phyloP scores from a whole-genome alignment of 2,113 vertebrate genomes.

The Alligator mississippiensis region DNA sequence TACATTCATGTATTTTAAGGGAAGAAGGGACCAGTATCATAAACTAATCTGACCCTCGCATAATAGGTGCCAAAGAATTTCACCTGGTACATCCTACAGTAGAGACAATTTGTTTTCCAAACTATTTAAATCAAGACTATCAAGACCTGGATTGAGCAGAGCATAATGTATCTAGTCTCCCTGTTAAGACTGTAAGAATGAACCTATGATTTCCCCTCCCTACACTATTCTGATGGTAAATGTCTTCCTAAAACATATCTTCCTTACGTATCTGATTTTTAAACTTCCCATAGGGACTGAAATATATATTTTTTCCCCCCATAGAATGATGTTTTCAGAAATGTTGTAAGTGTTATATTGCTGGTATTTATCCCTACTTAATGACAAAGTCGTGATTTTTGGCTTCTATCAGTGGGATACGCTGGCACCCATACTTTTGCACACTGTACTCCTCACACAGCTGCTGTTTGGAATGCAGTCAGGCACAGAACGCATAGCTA shows the following conservation, averaged over 20 bases:
- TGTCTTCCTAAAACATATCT: neutral
- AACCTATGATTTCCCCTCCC: neutral
- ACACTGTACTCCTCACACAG: neutral
- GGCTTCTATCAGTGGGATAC: neutral
- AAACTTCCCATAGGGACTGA: neutral
- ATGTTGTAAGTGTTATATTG: neutral
- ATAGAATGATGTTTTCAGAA: neutral
- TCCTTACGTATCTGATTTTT: neutral
- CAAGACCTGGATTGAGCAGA: neutral
- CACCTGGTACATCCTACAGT: neutral
- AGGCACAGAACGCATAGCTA: neutral
- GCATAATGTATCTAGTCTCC: neutral
- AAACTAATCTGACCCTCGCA: neutral
- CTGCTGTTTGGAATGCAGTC: neutral
- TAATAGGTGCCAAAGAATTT: neutral
- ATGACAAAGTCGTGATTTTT: neutral
- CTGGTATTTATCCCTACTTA: neutral
- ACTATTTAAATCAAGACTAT: neutral
- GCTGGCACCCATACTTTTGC: neutral
- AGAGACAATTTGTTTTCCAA: neutral
- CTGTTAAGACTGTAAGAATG: neutral
- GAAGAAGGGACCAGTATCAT: neutral
- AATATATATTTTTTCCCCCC: neutral
- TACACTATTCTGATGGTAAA: neutral
- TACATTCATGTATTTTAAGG: neutral